Evolutionary conservation across 2,113 vertebrate genomes (phyloP).

Genomic region (Hyaena hyaena): DNA sequence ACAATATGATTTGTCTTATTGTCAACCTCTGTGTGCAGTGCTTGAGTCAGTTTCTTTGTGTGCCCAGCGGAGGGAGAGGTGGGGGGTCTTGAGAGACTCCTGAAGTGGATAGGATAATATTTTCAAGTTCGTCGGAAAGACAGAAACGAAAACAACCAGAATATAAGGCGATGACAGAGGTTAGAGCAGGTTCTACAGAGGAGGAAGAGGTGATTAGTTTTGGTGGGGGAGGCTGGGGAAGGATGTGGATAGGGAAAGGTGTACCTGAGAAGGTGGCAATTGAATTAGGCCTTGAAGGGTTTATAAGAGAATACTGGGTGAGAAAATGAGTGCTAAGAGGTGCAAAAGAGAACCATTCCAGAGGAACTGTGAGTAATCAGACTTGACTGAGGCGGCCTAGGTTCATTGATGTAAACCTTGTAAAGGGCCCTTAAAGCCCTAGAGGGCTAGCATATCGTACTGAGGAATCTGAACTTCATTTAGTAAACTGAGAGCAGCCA

Average conservation of each 20-base stretch:
- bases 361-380: not conserved
- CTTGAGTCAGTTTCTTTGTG: not conserved
- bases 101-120: not conserved
- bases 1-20: not conserved
- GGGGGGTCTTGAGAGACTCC: not conserved
- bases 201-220: not conserved
- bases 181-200: not conserved
- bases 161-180: not conserved
- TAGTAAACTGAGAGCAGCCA: not conserved
- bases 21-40: not conserved
- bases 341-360: not conserved
- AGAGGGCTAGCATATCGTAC: not conserved
- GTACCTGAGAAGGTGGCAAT: not conserved
- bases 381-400: not conserved
- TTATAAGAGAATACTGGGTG: not conserved
- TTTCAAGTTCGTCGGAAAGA: constrained; percentile 11
- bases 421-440: not conserved
- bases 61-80: not conserved
- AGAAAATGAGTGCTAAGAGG: constrained; percentile 3
- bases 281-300: constrained; percentile 22
- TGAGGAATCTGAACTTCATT: not conserved
- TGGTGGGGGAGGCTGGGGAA: not conserved
- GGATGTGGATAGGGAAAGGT: not conserved
- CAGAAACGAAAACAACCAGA: constrained; percentile 1
- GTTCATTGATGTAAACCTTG: not conserved